Percentiles rank a stretch among this genome's conserved stretches.
Conservation (phyloP, 2,888 invertebrate species). For the Dorcus hopei region DNA sequence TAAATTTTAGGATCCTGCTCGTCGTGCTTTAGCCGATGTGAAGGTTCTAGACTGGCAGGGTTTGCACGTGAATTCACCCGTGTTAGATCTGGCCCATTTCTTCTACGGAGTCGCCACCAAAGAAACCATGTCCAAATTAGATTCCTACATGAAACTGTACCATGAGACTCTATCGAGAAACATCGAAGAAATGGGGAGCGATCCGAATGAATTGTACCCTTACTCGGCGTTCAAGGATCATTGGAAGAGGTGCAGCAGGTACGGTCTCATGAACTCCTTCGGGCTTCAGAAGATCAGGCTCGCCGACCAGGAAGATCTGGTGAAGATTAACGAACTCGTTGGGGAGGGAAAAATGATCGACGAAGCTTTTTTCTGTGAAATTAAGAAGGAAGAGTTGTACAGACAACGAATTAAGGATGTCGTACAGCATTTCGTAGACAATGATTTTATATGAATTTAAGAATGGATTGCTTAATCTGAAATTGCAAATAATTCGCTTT, state of each 20-base stretch:
- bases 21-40: constrained; percentile 2
- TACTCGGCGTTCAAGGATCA: constrained; percentile 26
- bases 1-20: constrained; percentile 7
- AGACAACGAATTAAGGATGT: constrained; percentile 2
- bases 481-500: too few species aligned
- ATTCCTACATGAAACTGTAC: constrained; percentile 34
- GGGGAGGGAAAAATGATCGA: background rate
- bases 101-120: constrained; percentile 32
- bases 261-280: constrained; percentile 21
- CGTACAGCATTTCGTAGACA: constrained; percentile 6
- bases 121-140: constrained; percentile 30
- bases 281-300: constrained; percentile 1
- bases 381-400: constrained; percentile 5
- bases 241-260: constrained; percentile 24
- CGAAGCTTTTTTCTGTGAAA: background rate
- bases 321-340: background rate
- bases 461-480: too few species aligned
- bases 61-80: constrained; percentile 25
- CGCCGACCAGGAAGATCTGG: too few species aligned
- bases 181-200: constrained; percentile 30
- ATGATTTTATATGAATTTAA: too few species aligned
- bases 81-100: constrained; percentile 37
- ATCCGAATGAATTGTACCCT: constrained; percentile 34
- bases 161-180: constrained; percentile 29
- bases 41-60: constrained; percentile 22